These are phyloP conservation scores for Bursaphelenchus okinawaensis DNA, from an alignment of 2,888 invertebrate genomes.

Conservation along the genomic window DNA sequence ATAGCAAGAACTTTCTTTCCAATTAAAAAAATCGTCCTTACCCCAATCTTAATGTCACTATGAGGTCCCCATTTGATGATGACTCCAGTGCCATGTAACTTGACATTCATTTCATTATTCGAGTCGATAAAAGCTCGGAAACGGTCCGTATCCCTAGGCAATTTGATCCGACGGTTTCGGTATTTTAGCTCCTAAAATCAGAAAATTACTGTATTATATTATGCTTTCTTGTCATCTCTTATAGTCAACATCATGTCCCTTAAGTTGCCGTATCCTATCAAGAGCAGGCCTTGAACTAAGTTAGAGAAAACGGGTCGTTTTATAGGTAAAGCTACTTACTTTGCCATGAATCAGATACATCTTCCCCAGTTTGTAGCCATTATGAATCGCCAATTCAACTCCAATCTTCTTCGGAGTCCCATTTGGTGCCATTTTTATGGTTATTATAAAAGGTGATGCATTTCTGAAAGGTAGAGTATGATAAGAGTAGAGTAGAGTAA, in stretches of 20 bases:
- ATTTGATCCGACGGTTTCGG: conserved; percentile 9
- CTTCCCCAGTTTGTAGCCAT: neutral
- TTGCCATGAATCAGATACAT: neutral
- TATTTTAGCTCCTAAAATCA: conserved; percentile 11
- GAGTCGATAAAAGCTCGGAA: conserved; percentile 4
- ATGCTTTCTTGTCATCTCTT: too few relatives aligned
- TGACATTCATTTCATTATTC: neutral
- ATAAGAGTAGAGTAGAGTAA: too few relatives aligned
- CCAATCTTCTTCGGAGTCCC: neutral
- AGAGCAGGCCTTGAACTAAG: too few relatives aligned
- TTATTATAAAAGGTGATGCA: neutral
- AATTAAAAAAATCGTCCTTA: too few relatives aligned
- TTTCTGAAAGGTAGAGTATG: neutral
- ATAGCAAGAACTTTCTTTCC: neutral
- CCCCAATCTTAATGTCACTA: neutral
- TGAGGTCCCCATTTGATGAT: neutral
- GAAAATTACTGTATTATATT: neutral
- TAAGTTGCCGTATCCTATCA: too few relatives aligned
- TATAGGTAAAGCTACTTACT: too few relatives aligned
- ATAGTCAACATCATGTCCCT: too few relatives aligned
- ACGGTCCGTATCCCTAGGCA: neutral
- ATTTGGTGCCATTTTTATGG: neutral
- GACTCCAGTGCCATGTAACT: neutral
- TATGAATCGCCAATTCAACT: neutral
- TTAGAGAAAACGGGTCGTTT: too few relatives aligned